phyloP scores from a whole-genome alignment of 2,113 vertebrate genomes.

The Polypterus bichir region DNA sequence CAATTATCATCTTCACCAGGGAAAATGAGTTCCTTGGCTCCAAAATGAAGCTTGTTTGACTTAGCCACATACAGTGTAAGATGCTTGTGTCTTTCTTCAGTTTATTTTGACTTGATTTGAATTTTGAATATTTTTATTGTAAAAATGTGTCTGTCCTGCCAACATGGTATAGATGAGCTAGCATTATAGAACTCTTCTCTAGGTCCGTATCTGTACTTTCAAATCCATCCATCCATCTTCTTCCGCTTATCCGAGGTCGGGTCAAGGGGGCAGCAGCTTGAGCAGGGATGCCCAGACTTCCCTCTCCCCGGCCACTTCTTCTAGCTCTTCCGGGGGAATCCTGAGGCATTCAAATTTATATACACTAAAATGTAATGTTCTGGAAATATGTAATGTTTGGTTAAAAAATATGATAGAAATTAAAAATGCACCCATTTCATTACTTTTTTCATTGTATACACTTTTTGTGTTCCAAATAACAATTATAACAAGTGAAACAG shows the following conservation, averaged over 20 bases:
- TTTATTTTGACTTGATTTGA: conserved; percentile 9
- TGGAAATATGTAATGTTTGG: neutral
- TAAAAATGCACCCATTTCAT: too few relatives aligned
- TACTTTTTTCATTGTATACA: too few relatives aligned
- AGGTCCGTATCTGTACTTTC: neutral
- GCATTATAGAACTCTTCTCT: conserved; percentile 4
- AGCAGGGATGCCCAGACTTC: too few relatives aligned
- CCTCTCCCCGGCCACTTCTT: too few relatives aligned
- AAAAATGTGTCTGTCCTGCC: conserved; percentile 10
- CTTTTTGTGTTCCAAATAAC: too few relatives aligned
- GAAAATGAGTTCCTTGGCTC: conserved; percentile 9
- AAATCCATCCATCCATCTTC: neutral
- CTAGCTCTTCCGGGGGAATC: too few relatives aligned
- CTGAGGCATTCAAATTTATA: too few relatives aligned
- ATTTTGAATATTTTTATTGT: conserved; percentile 12
- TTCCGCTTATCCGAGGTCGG: too few relatives aligned
- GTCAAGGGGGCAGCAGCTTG: too few relatives aligned
- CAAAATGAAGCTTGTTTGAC: conserved; percentile 6
- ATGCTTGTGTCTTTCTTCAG: conserved; percentile 12
- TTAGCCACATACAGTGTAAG: conserved; percentile 12
- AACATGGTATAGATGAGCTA: conserved; percentile 7
- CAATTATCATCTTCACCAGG: conserved; percentile 5
- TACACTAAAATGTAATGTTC: conserved; percentile 1
- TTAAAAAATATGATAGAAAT: too few relatives aligned
- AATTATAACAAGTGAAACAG: too few relatives aligned